Conservation (phyloP, 2,797 vertebrate genomes). For the Gymnodraco acuticeps region DNA sequence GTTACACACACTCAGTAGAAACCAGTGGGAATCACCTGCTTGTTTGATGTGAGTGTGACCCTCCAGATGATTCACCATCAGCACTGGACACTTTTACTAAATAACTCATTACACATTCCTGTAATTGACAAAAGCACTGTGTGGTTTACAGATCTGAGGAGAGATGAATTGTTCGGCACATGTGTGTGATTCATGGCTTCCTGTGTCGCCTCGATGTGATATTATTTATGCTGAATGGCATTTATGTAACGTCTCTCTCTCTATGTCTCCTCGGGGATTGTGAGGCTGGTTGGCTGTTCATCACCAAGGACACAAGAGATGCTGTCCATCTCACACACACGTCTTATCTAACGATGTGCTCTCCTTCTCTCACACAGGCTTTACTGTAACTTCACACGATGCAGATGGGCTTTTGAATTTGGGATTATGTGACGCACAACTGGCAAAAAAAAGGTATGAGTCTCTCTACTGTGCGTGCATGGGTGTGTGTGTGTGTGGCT, state of each 20-base stretch:
- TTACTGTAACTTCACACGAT: constrained; percentile 39
- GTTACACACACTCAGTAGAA: too few relatives aligned
- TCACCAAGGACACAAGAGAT: constrained; percentile 48
- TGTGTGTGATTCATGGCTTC: constrained; percentile 8
- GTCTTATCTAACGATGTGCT: constrained; percentile 56
- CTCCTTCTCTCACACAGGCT: constrained; percentile 33
- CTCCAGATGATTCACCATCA: too few relatives aligned
- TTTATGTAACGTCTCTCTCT: constrained; percentile 48
- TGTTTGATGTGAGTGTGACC: too few relatives aligned
- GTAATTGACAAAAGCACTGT: neutral
- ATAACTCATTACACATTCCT: neutral
- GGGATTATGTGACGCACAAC: constrained; percentile 9
- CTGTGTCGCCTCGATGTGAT: neutral
- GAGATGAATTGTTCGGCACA: neutral
- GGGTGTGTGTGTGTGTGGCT: neutral
- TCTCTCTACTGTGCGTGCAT: neutral
- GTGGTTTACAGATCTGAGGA: neutral
- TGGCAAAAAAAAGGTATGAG: constrained; percentile 29
- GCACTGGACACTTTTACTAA: too few relatives aligned
- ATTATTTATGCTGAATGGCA: constrained; percentile 36
- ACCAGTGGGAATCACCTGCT: too few relatives aligned
- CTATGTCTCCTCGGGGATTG: constrained; percentile 19
- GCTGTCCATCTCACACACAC: constrained; percentile 41
- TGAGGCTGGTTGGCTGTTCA: constrained; percentile 33
- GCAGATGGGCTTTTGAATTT: constrained; percentile 33